Evolutionary conservation across 2,113 vertebrate species (phyloP).

Genomic region (Pachyramphus minor): DNA sequence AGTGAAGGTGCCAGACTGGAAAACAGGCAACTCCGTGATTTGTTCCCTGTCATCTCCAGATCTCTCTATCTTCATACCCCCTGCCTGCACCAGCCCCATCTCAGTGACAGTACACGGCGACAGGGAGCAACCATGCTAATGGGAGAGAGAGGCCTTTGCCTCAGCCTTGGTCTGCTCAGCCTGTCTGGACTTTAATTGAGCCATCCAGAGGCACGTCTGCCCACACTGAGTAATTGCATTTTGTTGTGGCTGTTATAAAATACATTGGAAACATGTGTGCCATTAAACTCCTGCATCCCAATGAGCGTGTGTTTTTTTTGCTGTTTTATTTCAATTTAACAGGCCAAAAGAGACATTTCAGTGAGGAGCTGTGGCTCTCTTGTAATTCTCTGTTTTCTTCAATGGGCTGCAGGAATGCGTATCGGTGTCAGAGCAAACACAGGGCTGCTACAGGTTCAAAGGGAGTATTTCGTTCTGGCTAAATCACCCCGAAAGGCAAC

Average conservation of each 20-base stretch:
- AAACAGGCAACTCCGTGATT: fast-evolving
- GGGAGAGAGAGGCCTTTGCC: not conserved
- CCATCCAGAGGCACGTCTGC: not conserved
- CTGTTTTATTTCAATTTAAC: not conserved
- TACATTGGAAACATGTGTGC: constrained; percentile 13
- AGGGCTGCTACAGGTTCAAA: not conserved
- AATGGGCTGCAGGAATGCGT: not conserved
- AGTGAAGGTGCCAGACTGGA: not conserved
- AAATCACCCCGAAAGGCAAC: not conserved
- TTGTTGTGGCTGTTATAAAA: constrained; percentile 18
- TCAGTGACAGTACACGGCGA: fast-evolving
- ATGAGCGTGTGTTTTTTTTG: not conserved
- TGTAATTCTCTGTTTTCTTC: not conserved
- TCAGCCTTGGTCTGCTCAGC: not conserved
- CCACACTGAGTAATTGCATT: not conserved
- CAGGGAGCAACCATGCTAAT: fast-evolving
- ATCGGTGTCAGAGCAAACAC: not conserved
- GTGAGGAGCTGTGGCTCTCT: not conserved
- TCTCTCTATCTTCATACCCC: not conserved
- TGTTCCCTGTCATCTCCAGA: not conserved
- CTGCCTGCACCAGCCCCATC: fast-evolving
- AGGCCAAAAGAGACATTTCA: not conserved
- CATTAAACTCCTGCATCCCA: not conserved
- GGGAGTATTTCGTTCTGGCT: not conserved
- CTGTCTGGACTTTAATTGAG: not conserved